phyloP scores from a whole-genome alignment of 37 sponge, comb jelly and placozoan species.

The Cliona cf. orientalis region DNA sequence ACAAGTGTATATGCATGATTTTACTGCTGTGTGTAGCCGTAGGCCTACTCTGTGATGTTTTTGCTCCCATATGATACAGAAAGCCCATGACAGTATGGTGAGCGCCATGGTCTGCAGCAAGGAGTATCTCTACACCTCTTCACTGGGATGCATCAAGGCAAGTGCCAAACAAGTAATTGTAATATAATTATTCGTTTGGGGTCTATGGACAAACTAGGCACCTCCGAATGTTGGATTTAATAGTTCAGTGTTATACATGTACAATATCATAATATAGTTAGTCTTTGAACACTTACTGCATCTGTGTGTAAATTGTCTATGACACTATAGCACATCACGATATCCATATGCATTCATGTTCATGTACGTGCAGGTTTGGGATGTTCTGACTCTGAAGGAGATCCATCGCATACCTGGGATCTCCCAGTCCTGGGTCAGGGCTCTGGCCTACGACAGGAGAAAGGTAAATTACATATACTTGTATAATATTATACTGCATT shows the following conservation, averaged over 20 bases:
- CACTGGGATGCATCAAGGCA: constrained; percentile 78
- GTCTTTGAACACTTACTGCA: no score
- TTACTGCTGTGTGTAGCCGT: no score
- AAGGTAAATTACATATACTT: constrained; percentile 68
- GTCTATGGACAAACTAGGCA: no score
- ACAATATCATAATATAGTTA: no score
- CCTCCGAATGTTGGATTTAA: no score
- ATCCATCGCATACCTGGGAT: constrained; percentile 60
- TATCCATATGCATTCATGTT: background rate
- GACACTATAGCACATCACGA: background rate
- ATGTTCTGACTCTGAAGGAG: constrained; percentile 71
- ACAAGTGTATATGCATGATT: no score
- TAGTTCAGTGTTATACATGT: no score
- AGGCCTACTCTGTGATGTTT: no score
- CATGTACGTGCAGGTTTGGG: constrained; percentile 66
- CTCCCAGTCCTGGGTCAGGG: constrained; percentile 82
- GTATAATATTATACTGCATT: no score
- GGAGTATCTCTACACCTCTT: constrained; percentile 74
- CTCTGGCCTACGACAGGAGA: constrained; percentile 79
- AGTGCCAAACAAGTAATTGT: no score
- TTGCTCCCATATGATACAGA: no score
- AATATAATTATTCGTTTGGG: no score
- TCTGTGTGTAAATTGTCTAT: background rate
- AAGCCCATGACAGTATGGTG: constrained; percentile 74
- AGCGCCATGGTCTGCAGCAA: constrained; percentile 79